Evolutionary conservation across 2,113 vertebrate genomes (phyloP), one percentile per base, ranked within the genome.

Genomic region (Manacus vitellinus): DNA sequence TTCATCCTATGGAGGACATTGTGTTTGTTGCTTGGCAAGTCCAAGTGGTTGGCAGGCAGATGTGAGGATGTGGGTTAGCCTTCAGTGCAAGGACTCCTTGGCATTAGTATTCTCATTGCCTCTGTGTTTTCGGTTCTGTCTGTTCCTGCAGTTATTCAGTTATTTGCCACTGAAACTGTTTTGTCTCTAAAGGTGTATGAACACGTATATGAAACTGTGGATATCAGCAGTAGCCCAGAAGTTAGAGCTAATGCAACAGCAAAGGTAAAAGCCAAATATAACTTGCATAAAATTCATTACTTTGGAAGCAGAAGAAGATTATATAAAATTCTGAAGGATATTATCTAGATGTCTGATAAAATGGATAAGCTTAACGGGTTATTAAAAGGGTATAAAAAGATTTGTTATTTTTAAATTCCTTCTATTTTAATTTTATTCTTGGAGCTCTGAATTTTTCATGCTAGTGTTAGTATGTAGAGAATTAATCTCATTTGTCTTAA

Each of bases 201-300:
- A 88, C 99, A 99, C 7, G 99, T 99, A 8, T 99, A 99, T 81
- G 99, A 99, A 97, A 99, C 99, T 0, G 99, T 99, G 97, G 99
- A 99, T 94, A 99, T 99, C 97, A 99, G 99, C 97, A 99, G 99
- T 97, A 99, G 98, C 94, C 99, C 99, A 14, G 99, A 99, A 97
- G 99, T 99, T 78, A 98, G 99, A 98, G 99, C 99, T 89, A 99
- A 99, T 88, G 99, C 99, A 54, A 99, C 99, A 78, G 99, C 99
- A 37, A 99, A 99, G 99, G 99, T 99, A 98, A 95, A 65, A 62
- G 18, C 25, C 79, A 72, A 70, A 62, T 67, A 6, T 59, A 46
- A 76, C 43, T 78, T 91, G 46, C 75, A 23, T 74, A 86, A 91
- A 92, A 39, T 76, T 83, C 63, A 21, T 71, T 92, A n/a, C 27